phyloP scores from a whole-genome alignment of 1,140 invertebrate genomes.

The Grapholita molesta region DNA sequence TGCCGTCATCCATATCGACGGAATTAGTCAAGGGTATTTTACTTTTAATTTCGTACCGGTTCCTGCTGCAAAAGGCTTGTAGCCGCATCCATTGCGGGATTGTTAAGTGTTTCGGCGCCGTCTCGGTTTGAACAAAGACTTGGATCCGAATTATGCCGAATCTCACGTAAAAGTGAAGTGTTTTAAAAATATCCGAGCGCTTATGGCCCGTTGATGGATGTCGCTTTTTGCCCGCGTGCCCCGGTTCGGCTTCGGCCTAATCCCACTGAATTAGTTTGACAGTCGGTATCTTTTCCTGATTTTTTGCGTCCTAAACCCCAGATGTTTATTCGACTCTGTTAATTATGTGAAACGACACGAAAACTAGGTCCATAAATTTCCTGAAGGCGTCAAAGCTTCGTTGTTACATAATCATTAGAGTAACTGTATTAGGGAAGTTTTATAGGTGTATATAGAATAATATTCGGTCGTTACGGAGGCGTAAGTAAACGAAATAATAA shows the following conservation, averaged over 20 bases:
- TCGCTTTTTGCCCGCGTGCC: constrained; percentile 64
- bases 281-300: constrained; percentile 60
- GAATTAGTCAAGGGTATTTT: constrained; percentile 31
- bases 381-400: constrained; percentile 7
- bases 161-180: background rate
- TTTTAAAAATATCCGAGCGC: constrained; percentile 42
- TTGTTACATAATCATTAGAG: constrained; percentile 8
- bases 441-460: constrained; percentile 8
- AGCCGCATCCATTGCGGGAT: background rate
- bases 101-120: background rate
- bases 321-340: constrained; percentile 60
- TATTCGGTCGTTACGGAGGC: constrained; percentile 10
- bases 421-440: background rate
- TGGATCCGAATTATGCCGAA: background rate
- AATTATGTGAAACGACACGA: constrained; percentile 63
- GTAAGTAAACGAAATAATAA: constrained; percentile 42
- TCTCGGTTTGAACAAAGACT: background rate
- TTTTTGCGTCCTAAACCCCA: constrained; percentile 59
- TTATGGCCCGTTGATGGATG: constrained; percentile 57
- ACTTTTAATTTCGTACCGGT: constrained; percentile 27
- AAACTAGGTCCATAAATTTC: constrained; percentile 38
- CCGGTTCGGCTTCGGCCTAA: constrained; percentile 35
- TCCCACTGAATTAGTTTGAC: constrained; percentile 70
- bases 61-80: background rate
- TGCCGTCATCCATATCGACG: constrained; percentile 25